These are phyloP conservation scores for Synergus japonicus DNA, from an alignment of 2,888 invertebrate species.

Conservation along the genomic window DNA sequence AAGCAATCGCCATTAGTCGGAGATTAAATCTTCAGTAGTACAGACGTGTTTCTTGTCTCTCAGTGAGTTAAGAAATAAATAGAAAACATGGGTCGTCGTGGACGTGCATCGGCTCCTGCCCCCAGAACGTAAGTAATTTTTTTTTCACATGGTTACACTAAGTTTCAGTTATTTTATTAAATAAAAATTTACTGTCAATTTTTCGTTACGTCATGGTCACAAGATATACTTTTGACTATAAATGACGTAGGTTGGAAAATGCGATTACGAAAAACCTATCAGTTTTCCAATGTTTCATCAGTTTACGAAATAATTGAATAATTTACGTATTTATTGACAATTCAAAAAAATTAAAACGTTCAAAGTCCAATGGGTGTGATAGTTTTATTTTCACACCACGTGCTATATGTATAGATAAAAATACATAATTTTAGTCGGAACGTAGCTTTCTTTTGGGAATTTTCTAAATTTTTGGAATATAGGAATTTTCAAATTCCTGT, in stretches of 20 bases:
- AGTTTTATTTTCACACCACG: background rate
- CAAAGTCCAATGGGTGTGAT: slow-evolving; percentile 4
- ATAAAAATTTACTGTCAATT: slow-evolving; percentile 28
- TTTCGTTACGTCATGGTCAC: slow-evolving; percentile 2
- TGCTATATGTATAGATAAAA: background rate
- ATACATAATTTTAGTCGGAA: background rate
- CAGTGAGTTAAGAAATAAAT: slow-evolving; percentile 41
- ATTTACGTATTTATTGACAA: background rate
- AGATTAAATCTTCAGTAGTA: slow-evolving; percentile 51
- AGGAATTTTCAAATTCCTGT: background rate
- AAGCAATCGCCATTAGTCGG: slow-evolving; percentile 46
- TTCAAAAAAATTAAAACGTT: background rate
- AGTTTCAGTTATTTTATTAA: slow-evolving; percentile 1
- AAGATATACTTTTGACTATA: background rate
- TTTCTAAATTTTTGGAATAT: background rate
- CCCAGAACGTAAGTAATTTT: slow-evolving; percentile 70
- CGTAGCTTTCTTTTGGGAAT: background rate
- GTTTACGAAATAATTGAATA: background rate
- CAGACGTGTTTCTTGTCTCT: slow-evolving; percentile 45
- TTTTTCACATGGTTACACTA: slow-evolving; percentile 22
- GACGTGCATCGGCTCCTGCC: slow-evolving; percentile 72
- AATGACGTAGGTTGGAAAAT: background rate
- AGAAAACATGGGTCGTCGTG: slow-evolving; percentile 72
- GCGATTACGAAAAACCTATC: background rate
- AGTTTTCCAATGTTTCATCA: background rate